Conservation (phyloP, 2,888 invertebrate genomes). For the Crossocerus cetratus region DNA sequence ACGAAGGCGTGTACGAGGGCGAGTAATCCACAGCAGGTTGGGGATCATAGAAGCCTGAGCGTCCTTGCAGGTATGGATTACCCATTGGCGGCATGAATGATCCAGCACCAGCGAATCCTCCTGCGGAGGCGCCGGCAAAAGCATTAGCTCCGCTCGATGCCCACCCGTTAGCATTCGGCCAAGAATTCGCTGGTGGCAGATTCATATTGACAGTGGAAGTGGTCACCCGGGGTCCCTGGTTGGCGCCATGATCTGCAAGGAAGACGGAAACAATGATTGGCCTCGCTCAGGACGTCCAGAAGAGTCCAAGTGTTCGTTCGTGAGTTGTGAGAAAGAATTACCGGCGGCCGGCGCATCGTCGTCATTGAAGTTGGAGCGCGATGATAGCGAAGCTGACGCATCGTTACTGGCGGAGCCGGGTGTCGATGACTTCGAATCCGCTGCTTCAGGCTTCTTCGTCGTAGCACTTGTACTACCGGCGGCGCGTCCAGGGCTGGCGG, state of each 20-base stretch:
- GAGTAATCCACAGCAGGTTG: not conserved
- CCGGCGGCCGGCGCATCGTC: not conserved
- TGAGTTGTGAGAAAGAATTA: not conserved
- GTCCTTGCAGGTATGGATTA: not conserved
- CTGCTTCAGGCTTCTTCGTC: not conserved
- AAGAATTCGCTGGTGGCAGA: not conserved
- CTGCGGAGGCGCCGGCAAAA: not conserved
- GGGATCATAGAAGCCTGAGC: not conserved
- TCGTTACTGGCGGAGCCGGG: not conserved
- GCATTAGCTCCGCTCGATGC: not conserved
- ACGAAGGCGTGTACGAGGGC: too few species aligned
- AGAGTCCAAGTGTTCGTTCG: too few species aligned
- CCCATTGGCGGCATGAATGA: conserved; percentile 17
- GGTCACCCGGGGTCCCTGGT: not conserved
- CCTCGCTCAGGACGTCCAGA: not conserved
- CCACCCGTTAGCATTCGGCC: not conserved
- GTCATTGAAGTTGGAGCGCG: conserved; percentile 1
- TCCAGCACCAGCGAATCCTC: conserved; percentile 18
- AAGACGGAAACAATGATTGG: not conserved
- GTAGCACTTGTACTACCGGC: not conserved
- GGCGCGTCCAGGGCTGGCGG: not conserved
- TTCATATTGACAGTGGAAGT: not conserved
- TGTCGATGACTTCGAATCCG: not conserved
- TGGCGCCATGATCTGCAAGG: not conserved
- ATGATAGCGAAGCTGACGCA: too few species aligned